Evolutionary conservation across 1,140 invertebrate species (phyloP), one percentile per base, ranked within the genome.

Genomic region (Maniola jurtina): DNA sequence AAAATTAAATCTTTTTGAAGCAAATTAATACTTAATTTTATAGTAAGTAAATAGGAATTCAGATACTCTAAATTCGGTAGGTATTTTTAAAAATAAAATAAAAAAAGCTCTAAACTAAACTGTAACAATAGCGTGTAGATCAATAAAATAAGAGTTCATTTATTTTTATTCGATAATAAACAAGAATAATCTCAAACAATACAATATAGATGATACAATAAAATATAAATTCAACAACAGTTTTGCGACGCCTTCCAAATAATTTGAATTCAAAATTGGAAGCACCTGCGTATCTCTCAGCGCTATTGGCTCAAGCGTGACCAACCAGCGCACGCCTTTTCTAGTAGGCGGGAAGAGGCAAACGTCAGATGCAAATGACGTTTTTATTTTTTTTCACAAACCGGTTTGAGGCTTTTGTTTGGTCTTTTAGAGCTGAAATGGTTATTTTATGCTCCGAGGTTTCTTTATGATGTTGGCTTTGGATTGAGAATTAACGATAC

Each of bases 351-450:
- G 86, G 84, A 87, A 87, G 79, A 82, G 84, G 80, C 79, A 81
- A 83, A 85, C 83, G 82, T 82, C 82, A 83, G 70, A 88, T 85
- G 84, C 78, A 85, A 88, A 86, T 85, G 73, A 83, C 68, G 71
- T 81, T 77, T 78, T 67, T 70, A 76, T 81, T 83, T 78, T 79
- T 83, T 80, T 84, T 73, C 55, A 57, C 40, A 73, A 84, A 86
- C 83, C 72, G 67, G 83, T 84, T 81, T 78, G 56, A 14, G 61
- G 63, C 70, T 66, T 69, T 68, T 70, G 70, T 74, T 72, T 63
- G 64, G 65, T 75, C 76, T 76, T 69, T 73, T 80, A 81, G 68
- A 72, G 69, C 76, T 74, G 63, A 70, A 78, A 72, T 74, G 71
- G 70, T 75, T 71, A 73, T 78, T 76, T 79, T 75, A 75, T 76